Conservation (phyloP, 1,140 invertebrate genomes). For the Nephila pilipes region DNA sequence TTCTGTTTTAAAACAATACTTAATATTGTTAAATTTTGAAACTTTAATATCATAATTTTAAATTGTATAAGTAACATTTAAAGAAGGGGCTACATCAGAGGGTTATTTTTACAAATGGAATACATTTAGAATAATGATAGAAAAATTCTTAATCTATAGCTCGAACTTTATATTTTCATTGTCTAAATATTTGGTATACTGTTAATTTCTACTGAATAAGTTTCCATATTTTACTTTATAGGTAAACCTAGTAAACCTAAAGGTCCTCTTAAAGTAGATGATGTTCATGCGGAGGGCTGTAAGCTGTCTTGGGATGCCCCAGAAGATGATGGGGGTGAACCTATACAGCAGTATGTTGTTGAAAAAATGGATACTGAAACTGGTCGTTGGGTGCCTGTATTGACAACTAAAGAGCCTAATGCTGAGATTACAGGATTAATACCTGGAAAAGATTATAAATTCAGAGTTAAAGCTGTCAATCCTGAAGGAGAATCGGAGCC, state of each 20-base stretch:
- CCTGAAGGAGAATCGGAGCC: conserved; percentile 96
- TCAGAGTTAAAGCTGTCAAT: conserved; percentile 98
- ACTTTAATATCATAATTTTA: too few species aligned
- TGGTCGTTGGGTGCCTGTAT: conserved; percentile 95
- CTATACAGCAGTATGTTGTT: conserved; percentile 95
- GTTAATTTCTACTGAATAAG: neutral
- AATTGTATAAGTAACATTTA: too few species aligned
- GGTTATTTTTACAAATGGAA: too few species aligned
- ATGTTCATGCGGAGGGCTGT: conserved; percentile 94
- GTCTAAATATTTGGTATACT: conserved; percentile 79
- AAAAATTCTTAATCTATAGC: too few species aligned
- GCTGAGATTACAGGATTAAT: conserved; percentile 87
- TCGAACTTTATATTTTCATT: neutral
- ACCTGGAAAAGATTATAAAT: conserved; percentile 98
- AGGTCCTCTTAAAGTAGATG: conserved; percentile 90
- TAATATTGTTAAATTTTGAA: too few species aligned
- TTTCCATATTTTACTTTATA: conserved; percentile 86
- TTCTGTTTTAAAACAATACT: too few species aligned
- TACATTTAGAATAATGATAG: too few species aligned
- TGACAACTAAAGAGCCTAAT: conserved; percentile 89
- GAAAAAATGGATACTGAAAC: conserved; percentile 97
- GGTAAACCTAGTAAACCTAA: conserved; percentile 88
- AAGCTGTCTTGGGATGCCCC: conserved; percentile 97
- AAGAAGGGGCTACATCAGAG: too few species aligned
- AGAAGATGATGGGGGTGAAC: conserved; percentile 96